Conservation (phyloP, 2,797 vertebrate species). For the Pipistrellus pygmaeus region DNA sequence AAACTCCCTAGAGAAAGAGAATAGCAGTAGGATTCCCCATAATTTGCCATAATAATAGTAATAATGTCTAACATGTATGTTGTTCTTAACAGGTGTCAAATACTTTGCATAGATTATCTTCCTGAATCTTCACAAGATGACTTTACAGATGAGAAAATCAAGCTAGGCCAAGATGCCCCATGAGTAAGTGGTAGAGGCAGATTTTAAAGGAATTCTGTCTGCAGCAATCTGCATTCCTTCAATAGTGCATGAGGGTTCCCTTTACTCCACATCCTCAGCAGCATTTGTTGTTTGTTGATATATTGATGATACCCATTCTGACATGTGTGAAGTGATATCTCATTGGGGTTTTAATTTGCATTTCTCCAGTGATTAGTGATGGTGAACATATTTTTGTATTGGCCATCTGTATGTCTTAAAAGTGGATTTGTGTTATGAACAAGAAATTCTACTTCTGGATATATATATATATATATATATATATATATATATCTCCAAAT, state of each 20-base stretch:
- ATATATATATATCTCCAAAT: not conserved
- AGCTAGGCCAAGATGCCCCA: not conserved
- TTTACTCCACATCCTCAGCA: not conserved
- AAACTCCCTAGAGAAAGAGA: not conserved
- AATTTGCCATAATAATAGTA: slow-evolving; percentile 38
- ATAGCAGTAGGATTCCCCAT: not conserved
- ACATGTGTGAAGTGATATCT: not conserved
- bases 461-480: not conserved
- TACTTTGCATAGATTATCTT: not conserved
- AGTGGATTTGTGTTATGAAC: not conserved
- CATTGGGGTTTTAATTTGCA: not conserved
- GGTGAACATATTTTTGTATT: not conserved
- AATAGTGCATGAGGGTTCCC: not conserved
- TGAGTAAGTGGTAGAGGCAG: not conserved
- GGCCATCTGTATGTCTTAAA: not conserved
- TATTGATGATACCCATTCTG: not conserved
- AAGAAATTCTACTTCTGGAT: not conserved
- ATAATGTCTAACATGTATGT: slow-evolving; percentile 12
- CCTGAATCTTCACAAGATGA: not conserved
- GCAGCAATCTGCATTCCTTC: not conserved
- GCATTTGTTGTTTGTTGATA: not conserved
- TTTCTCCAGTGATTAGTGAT: not conserved
- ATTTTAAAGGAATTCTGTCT: not conserved
- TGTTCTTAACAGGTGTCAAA: not conserved
- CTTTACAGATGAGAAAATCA: slow-evolving; percentile 37